These are phyloP conservation scores for Trididemnum clinides DNA, from an alignment of 23 tunicate genomes.

Conservation along the genomic window DNA sequence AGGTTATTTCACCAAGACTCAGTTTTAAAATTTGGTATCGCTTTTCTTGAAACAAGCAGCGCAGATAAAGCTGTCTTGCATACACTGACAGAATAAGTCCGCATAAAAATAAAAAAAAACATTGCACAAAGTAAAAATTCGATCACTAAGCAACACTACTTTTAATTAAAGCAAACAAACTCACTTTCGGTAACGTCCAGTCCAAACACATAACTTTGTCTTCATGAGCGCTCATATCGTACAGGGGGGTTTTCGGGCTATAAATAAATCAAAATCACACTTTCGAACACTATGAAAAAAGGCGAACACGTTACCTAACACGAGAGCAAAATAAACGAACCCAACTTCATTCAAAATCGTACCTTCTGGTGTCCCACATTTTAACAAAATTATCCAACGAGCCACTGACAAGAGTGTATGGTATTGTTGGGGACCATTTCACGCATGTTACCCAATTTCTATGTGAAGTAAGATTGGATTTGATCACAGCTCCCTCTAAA, in stretches of 20 bases:
- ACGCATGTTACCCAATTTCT: constrained; percentile 88
- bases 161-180: neutral
- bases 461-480: constrained; percentile 75
- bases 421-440: constrained; percentile 70
- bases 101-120: neutral
- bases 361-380: constrained; percentile 92
- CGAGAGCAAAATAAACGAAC: too few relatives aligned
- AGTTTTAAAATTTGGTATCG: too few relatives aligned
- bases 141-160: neutral
- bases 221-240: constrained; percentile 65
- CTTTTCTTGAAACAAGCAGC: neutral
- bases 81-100: too few relatives aligned
- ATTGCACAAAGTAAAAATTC: neutral
- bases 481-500: constrained; percentile 57
- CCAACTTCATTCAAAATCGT: too few relatives aligned
- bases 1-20: too few relatives aligned
- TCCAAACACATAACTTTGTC: constrained; percentile 92
- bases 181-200: constrained; percentile 59
- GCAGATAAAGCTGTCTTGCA: neutral
- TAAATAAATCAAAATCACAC: too few relatives aligned
- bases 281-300: too few relatives aligned
- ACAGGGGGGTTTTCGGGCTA: constrained; percentile 87
- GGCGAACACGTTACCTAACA: too few relatives aligned
- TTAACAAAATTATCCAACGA: constrained; percentile 84
- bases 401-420: constrained; percentile 62